Evolutionary conservation across 2,888 invertebrate genomes (phyloP).

Genomic region (Colostygia pectinataria): DNA sequence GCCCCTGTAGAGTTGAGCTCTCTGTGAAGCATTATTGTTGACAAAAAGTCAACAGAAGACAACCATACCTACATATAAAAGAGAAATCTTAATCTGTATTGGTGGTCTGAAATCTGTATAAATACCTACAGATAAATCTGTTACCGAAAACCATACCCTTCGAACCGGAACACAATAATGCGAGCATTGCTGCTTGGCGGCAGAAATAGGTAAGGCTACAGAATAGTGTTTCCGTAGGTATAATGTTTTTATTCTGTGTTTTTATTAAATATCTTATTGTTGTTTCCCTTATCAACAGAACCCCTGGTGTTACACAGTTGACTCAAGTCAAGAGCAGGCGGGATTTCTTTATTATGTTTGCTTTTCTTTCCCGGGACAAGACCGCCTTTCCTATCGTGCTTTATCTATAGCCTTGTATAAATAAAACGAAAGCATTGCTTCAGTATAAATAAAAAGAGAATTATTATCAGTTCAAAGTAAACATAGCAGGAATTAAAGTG

Average conservation of each 20-base stretch:
- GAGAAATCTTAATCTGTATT: too few species aligned
- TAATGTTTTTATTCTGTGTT: conserved; percentile 32
- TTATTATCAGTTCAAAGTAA: conserved; percentile 68
- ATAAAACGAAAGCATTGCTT: conserved; percentile 66
- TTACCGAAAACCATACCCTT: too few species aligned
- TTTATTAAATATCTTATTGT: conserved; percentile 35
- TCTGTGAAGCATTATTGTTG: too few species aligned
- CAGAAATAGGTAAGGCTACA: too few species aligned
- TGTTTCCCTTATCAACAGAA: conserved; percentile 58
- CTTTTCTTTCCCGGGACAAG: conserved; percentile 68
- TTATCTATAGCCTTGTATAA: conserved; percentile 75
- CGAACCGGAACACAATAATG: too few species aligned
- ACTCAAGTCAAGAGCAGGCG: conserved; percentile 53
- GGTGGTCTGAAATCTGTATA: too few species aligned
- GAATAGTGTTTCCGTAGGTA: neutral
- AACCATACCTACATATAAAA: too few species aligned
- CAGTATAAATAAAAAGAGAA: conserved; percentile 71
- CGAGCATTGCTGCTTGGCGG: too few species aligned
- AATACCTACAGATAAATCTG: too few species aligned
- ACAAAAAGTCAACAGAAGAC: too few species aligned
- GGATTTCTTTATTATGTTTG: conserved; percentile 67
- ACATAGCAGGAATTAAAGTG: conserved; percentile 63
- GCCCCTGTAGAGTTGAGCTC: too few species aligned
- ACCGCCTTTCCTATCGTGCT: conserved; percentile 67
- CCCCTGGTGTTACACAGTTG: conserved; percentile 69